Conservation (phyloP, 2,888 invertebrate genomes). For the Prionchulus punctatus region DNA sequence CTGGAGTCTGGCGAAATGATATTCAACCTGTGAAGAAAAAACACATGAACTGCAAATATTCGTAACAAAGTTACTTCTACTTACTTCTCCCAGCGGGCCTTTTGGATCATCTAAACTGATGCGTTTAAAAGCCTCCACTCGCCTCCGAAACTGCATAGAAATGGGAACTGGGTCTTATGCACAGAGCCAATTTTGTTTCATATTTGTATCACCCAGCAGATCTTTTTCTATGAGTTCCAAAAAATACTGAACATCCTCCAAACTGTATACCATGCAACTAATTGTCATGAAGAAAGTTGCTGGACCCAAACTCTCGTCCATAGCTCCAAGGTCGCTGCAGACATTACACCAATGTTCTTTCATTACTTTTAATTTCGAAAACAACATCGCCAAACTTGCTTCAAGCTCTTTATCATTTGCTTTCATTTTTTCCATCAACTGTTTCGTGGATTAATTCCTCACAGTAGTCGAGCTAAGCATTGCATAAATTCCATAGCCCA, state of each 20-base stretch:
- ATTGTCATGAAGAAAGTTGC: conserved; percentile 1
- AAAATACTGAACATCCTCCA: conserved; percentile 2
- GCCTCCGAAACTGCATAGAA: neutral
- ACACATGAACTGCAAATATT: no score
- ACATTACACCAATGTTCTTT: conserved; percentile 1
- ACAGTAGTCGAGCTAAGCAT: neutral
- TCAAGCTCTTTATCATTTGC: neutral
- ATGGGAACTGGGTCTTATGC: neutral
- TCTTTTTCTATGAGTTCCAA: neutral
- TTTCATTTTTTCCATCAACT: neutral
- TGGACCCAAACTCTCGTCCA: conserved; percentile 3
- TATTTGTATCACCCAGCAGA: neutral
- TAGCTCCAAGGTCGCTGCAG: neutral
- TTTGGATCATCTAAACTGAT: neutral
- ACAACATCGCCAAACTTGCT: conserved; percentile 1
- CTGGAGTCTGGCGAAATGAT: neutral
- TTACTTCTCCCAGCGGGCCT: conserved; percentile 1
- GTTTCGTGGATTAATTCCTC: neutral
- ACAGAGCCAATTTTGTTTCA: neutral
- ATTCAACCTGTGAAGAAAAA: no score
- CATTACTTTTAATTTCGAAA: conserved; percentile 1
- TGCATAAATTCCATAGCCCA: neutral
- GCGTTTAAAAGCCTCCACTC: no score
- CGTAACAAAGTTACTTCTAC: no score
- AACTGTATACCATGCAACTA: neutral